These are phyloP conservation scores for Heliconius ismenius DNA, from an alignment of 2,888 invertebrate genomes.

Conservation along the genomic window DNA sequence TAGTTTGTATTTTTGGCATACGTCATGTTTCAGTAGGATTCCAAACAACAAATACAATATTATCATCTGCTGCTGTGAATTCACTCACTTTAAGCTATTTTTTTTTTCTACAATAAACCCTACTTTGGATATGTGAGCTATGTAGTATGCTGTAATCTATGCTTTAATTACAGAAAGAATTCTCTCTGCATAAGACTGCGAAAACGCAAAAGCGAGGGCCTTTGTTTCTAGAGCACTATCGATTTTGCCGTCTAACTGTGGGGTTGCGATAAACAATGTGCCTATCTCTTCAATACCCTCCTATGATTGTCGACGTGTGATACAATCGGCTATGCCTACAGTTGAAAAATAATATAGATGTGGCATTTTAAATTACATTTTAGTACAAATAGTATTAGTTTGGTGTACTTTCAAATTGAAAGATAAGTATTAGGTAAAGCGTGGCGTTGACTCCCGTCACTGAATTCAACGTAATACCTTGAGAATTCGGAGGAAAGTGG, in stretches of 20 bases:
- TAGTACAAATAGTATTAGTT: background rate
- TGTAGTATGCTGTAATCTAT: too few relatives aligned
- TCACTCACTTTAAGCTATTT: background rate
- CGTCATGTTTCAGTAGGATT: too few relatives aligned
- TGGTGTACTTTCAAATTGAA: too few relatives aligned
- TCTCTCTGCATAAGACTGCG: background rate
- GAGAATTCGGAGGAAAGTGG: background rate
- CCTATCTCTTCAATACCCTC: conserved; percentile 38
- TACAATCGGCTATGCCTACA: conserved; percentile 7
- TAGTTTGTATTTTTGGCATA: too few relatives aligned
- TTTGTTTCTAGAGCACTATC: conserved; percentile 42
- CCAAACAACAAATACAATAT: too few relatives aligned
- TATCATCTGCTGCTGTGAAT: too few relatives aligned
- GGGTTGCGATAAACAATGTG: conserved; percentile 39
- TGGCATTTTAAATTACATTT: conserved; percentile 4
- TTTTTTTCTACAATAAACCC: too few relatives aligned
- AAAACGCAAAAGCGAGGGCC: conserved; percentile 9
- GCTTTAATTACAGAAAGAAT: conserved; percentile 1
- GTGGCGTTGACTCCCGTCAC: too few relatives aligned
- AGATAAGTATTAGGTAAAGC: too few relatives aligned
- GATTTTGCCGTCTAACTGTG: conserved; percentile 37
- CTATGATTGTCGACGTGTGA: conserved; percentile 34
- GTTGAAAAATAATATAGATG: conserved; percentile 3
- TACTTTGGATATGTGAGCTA: background rate
- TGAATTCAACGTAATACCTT: background rate